Evolutionary conservation across 2,888 invertebrate genomes (phyloP), one percentile per base, ranked within the genome.

Genomic region (Epicampocera succincta): DNA sequence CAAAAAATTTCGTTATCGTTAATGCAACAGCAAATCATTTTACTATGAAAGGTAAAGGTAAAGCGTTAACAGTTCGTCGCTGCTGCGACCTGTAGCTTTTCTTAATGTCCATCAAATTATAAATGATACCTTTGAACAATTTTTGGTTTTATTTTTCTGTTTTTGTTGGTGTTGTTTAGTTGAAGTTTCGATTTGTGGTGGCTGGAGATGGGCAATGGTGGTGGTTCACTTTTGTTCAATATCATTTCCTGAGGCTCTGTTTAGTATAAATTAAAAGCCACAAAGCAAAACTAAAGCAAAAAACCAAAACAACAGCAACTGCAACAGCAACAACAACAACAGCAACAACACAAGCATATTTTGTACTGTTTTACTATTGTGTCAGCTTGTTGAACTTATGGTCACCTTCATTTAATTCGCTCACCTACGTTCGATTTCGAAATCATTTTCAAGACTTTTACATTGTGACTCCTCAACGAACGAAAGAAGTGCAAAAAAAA

Each of bases 341-440:
- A n/a, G n/a, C n/a, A n/a, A n/a, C n/a, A n/a, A n/a, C n/a, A n/a
- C n/a, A 33, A 33, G 9, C 9, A 46, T 52, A 61, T 78, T 83
- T 78, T 52, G 78, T 68, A 40, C 63, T 77, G 69, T 48, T 78
- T 80, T 63, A 73, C 78, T 75, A 78, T 82, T 83, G 81, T 89
- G 88, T 88, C 89, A 89, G 89, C 87, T 87, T 85, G 88, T 89
- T 89, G 89, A 88, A 88, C 88, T 87, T 75, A 86, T 89, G 88
- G 86, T 87, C 89, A 89, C 89, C 89, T 87, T 87, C 85, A 85
- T 86, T 88, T 87, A 88, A 88, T 88, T 88, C 87, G 87, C 83
- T 85, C 84, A 80, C 83, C 83, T 83, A 80, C 83, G 83, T 75
- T 78, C 66, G 68, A 42, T 78, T 74, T 74, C 65, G 4, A 60